Evolutionary conservation across 2,113 vertebrate species (phyloP).

Genomic region (Thymallus thymallus): DNA sequence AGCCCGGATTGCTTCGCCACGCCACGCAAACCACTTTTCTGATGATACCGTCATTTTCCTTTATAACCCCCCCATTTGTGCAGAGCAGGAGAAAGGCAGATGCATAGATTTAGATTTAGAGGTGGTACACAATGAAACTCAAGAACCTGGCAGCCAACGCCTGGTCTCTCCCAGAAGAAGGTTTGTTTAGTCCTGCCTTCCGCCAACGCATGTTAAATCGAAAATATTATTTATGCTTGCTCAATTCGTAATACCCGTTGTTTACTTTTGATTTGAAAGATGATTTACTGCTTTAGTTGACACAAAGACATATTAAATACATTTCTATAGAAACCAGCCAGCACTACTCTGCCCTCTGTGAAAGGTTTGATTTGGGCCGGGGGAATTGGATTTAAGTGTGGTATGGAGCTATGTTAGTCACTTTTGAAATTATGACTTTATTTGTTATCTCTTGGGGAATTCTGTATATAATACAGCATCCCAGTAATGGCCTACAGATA

Average conservation of each 20-base stretch:
- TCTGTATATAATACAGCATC: too few relatives aligned
- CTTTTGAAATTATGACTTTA: too few relatives aligned
- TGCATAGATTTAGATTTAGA: conserved; percentile 60
- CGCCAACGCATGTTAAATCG: neutral
- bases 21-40: conserved; percentile 52
- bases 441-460: too few relatives aligned
- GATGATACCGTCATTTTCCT: conserved; percentile 63
- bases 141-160: conserved; percentile 48
- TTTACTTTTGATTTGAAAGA: neutral
- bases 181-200: conserved; percentile 3
- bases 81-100: conserved; percentile 60
- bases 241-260: neutral
- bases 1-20: conserved; percentile 30
- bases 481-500: too few relatives aligned
- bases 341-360: too few relatives aligned
- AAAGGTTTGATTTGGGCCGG: too few relatives aligned
- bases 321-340: too few relatives aligned
- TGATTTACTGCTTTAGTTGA: neutral
- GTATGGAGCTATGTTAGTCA: conserved; percentile 15
- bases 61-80: conserved; percentile 35
- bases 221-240: too few relatives aligned
- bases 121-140: conserved; percentile 69
- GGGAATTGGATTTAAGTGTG: too few relatives aligned
- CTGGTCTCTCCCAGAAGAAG: conserved; percentile 13
- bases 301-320: neutral